Evolutionary conservation across 1,140 invertebrate species (phyloP).

Genomic region (Heliconius hermathena): DNA sequence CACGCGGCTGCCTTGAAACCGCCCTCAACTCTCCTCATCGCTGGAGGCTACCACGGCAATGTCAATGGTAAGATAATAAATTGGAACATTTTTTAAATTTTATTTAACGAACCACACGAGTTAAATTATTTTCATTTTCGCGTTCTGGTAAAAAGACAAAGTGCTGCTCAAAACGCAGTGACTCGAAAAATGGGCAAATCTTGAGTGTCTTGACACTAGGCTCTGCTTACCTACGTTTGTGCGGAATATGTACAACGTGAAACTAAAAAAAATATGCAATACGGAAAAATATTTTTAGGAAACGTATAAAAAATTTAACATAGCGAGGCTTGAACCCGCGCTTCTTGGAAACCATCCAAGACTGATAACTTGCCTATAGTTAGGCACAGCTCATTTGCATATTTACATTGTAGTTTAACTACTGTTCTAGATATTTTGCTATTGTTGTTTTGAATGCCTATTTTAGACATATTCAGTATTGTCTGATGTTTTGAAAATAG

Average conservation of each 20-base stretch:
- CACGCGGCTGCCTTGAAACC: constrained; percentile 91
- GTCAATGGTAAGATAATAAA: constrained; percentile 85
- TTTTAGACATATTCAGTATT: not conserved
- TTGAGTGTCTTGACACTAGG: too few relatives aligned
- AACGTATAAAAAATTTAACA: too few relatives aligned
- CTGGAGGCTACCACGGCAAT: constrained; percentile 96
- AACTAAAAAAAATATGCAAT: too few relatives aligned
- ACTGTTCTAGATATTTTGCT: not conserved
- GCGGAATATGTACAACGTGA: too few relatives aligned
- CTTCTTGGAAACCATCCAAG: too few relatives aligned
- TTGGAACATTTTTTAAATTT: not conserved
- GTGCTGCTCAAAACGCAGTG: too few relatives aligned
- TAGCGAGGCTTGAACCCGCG: too few relatives aligned
- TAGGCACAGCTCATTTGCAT: not conserved
- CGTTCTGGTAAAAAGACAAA: too few relatives aligned
- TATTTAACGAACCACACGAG: not conserved
- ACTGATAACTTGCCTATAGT: not conserved
- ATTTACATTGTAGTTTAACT: not conserved
- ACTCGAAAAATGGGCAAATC: too few relatives aligned
- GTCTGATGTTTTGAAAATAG: not conserved
- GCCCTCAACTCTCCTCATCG: constrained; percentile 91
- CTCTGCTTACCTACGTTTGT: too few relatives aligned
- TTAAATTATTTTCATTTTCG: too few relatives aligned
- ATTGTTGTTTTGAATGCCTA: not conserved
- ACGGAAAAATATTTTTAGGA: too few relatives aligned